Evolutionary conservation across 2,113 vertebrate genomes (phyloP), one percentile per base, ranked within the genome.

Genomic region (Beaufortia kweichowensis): DNA sequence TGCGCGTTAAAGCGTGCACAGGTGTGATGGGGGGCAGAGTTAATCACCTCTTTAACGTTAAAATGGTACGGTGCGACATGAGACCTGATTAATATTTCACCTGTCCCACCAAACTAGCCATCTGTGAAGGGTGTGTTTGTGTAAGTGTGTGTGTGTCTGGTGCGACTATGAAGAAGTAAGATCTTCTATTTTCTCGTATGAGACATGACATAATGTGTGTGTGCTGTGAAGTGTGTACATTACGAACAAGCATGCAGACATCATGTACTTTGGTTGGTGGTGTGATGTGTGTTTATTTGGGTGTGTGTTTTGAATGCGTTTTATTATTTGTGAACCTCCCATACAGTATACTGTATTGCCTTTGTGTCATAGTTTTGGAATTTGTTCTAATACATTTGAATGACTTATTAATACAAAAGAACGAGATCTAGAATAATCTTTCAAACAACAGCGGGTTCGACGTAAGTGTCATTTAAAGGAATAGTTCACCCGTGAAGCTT

Each of bases 41-140:
- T 83, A 77, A 80, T 83, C 41, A 63, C n/a, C 73, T 76, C 28
- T 79, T 76, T 73, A 76, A 81, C 4, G 11, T 70, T 39, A 56
- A 3, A 46, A 41, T 43, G 12, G 43, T 56, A 50, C 29, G 43
- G 28, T 56, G 46, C 2, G 10, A 50, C 5, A 17, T 33, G 0
- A 26, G 43, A 56, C 55, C 59, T 43, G 78, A 77, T 83, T 77
- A 80, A 80, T 80, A 68, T 83, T 79, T 83, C 56, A 77, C 75
- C 41, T 26, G 21, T 78, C 48, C 60, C 65, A 14, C 21, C 39
- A 43, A 26, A 12, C 35, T 55, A 62, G 43, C 19, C 12, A 23
- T 31, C 60, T 83, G 79, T 81, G 79, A 81, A 70, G 76, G 50
- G 53, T 63, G 31, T 61, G 41, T n/a, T 59, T 63, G 31, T 61